phyloP scores from a whole-genome alignment of 2,113 vertebrate species.

The Actenoides lindsayi region DNA sequence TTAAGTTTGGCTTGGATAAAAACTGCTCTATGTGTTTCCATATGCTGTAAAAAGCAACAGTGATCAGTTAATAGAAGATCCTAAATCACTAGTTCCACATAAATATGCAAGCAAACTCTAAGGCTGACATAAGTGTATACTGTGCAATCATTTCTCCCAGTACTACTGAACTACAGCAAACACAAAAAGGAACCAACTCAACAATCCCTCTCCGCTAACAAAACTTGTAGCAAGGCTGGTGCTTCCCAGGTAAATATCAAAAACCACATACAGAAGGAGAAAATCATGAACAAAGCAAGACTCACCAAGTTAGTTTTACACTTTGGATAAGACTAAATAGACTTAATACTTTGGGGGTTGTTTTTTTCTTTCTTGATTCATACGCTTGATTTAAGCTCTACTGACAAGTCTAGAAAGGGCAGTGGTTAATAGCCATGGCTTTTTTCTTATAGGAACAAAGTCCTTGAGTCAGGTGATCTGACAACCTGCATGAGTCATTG shows the following conservation, averaged over 20 bases:
- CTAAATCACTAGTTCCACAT: fast-evolving
- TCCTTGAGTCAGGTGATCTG: background rate
- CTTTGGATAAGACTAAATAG: background rate
- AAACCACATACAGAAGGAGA: background rate
- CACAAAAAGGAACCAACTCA: background rate
- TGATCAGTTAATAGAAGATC: background rate
- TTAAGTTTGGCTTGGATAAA: background rate
- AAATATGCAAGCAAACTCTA: background rate
- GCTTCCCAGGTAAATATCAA: background rate
- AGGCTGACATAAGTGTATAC: background rate
- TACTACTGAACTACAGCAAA: background rate
- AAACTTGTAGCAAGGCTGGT: background rate
- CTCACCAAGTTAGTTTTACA: background rate
- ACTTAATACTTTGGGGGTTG: background rate
- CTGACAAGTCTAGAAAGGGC: background rate
- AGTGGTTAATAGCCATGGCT: background rate
- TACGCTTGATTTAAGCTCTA: background rate
- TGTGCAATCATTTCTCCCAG: background rate
- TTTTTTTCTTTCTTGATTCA: background rate
- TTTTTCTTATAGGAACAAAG: background rate
- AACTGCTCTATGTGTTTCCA: background rate
- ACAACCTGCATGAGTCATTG: background rate
- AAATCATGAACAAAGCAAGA: background rate
- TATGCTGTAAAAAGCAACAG: background rate
- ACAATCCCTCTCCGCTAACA: background rate